phyloP scores from a whole-genome alignment of 1,140 invertebrate species.

The Lysiphlebus fabarum region DNA sequence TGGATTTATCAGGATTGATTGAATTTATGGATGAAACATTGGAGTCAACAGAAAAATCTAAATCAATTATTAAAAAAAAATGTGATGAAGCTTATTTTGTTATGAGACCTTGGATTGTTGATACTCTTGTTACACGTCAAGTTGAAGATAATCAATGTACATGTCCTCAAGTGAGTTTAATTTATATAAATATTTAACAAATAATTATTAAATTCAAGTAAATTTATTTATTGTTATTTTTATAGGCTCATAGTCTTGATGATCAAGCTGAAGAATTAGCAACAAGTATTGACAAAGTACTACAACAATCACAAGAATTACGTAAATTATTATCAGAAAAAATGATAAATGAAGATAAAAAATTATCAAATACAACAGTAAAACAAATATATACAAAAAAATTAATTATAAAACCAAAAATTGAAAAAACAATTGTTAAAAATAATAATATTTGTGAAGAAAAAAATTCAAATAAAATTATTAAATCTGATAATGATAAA shows the following conservation, averaged over 20 bases:
- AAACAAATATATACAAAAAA: conserved; percentile 18
- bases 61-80: conserved; percentile 35
- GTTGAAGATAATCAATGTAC: conserved; percentile 34
- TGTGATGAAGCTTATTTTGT: conserved; percentile 45
- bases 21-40: conserved; percentile 36
- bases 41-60: conserved; percentile 36
- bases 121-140: conserved; percentile 31
- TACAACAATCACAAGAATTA: conserved; percentile 40
- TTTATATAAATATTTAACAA: conserved; percentile 4
- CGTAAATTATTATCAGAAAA: conserved; percentile 32
- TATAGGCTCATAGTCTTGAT: conserved; percentile 14
- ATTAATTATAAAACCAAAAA: conserved; percentile 2
- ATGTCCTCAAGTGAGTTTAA: conserved; percentile 29
- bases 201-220: too few species aligned
- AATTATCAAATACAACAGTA: conserved; percentile 13
- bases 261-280: conserved; percentile 36
- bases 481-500: neutral
- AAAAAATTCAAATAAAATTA: neutral
- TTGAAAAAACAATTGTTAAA: conserved; percentile 23
- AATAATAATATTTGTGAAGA: neutral
- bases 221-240: too few species aligned
- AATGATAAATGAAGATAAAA: conserved; percentile 18
- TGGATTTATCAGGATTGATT: conserved; percentile 33
- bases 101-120: conserved; percentile 42
- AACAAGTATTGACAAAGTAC: conserved; percentile 36